Conservation (phyloP, 2,888 invertebrate genomes). For the Sisyra terminalis region DNA sequence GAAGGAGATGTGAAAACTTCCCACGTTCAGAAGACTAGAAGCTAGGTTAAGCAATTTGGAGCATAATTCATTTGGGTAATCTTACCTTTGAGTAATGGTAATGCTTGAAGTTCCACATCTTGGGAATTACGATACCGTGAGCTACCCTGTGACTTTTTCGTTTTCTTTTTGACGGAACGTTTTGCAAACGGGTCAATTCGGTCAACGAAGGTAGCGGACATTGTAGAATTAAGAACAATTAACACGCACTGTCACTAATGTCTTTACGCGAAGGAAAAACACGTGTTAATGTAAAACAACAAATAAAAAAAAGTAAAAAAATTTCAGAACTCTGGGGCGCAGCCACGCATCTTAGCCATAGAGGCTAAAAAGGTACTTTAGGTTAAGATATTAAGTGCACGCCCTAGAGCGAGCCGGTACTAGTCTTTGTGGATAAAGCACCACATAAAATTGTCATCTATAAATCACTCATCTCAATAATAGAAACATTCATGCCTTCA, state of each 20-base stretch:
- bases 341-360: constrained; percentile 4
- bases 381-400: constrained; percentile 21
- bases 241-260: constrained; percentile 7
- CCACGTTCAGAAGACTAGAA: no score
- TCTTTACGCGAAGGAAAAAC: neutral
- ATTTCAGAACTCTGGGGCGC: neutral
- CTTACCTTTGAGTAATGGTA: constrained; percentile 94
- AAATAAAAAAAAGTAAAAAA: neutral
- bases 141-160: constrained; percentile 97
- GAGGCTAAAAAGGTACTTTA: constrained; percentile 1
- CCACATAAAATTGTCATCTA: neutral
- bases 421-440: constrained; percentile 2
- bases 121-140: constrained; percentile 96
- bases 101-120: constrained; percentile 90
- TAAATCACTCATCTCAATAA: constrained; percentile 2
- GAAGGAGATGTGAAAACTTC: neutral
- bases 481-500: no score
- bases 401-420: constrained; percentile 19
- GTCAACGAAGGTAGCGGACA: constrained; percentile 90
- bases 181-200: constrained; percentile 99
- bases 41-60: no score
- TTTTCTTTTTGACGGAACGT: constrained; percentile 94
- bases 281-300: no score
- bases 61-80: constrained; percentile 10
- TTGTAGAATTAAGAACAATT: constrained; percentile 26